Evolutionary conservation across 2,888 invertebrate genomes (phyloP).

Genomic region (Aricia artaxerxes): DNA sequence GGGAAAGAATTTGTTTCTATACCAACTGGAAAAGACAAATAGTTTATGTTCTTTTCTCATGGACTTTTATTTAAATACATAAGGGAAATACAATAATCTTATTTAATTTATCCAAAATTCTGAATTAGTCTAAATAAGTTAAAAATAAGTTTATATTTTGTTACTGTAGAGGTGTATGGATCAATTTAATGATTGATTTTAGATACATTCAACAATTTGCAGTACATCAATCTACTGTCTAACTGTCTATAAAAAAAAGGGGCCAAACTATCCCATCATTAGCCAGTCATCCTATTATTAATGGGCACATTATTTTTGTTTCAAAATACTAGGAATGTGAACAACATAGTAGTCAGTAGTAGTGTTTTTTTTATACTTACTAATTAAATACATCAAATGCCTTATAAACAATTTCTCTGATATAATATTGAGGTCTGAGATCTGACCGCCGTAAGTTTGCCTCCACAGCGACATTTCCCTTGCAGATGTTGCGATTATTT

Average conservation of each 20-base stretch:
- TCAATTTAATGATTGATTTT: background rate
- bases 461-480: slow-evolving; percentile 67
- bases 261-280: no score
- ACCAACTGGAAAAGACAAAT: slow-evolving; percentile 70
- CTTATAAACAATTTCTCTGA: slow-evolving; percentile 71
- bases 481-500: slow-evolving; percentile 63
- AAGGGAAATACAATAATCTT: no score
- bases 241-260: background rate
- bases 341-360: no score
- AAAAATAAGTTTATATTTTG: no score
- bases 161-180: no score
- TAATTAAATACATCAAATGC: slow-evolving; percentile 72
- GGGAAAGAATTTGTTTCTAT: slow-evolving; percentile 80
- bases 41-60: no score
- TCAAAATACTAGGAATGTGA: no score
- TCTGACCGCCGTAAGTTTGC: slow-evolving; percentile 50
- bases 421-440: slow-evolving; percentile 55
- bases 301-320: no score
- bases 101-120: no score
- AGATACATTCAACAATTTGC: background rate
- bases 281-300: no score
- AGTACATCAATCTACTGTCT: background rate
- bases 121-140: no score
- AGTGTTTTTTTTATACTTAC: slow-evolving; percentile 53
- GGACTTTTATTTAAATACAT: no score